phyloP scores from a whole-genome alignment of 2,113 vertebrate species.

The Trachemys scripta region DNA sequence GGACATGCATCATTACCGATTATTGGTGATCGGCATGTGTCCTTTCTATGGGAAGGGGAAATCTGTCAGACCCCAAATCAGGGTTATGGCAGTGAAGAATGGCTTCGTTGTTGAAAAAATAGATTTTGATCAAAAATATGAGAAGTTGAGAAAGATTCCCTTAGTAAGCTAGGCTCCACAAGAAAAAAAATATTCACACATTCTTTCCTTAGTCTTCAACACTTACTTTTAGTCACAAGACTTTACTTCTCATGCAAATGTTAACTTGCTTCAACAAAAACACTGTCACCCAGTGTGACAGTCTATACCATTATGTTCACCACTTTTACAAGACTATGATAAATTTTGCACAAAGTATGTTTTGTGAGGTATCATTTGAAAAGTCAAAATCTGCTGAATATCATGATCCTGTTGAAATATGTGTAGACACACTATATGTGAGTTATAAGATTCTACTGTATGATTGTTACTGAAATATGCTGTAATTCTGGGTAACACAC shows the following conservation, averaged over 20 bases:
- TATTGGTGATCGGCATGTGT: not conserved
- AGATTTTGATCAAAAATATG: not conserved
- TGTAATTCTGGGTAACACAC: too few relatives aligned
- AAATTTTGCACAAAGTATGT: too few relatives aligned
- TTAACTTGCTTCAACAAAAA: not conserved
- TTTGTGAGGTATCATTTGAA: too few relatives aligned
- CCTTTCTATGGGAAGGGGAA: not conserved
- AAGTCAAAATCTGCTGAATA: too few relatives aligned
- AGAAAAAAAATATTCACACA: not conserved
- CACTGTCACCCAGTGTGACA: not conserved
- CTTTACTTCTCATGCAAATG: not conserved
- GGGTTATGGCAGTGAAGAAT: not conserved
- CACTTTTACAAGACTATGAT: too few relatives aligned
- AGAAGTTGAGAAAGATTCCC: conserved; percentile 7
- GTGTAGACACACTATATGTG: too few relatives aligned
- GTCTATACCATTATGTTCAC: too few relatives aligned
- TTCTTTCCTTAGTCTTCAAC: not conserved
- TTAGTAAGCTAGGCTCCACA: not conserved
- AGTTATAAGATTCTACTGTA: too few relatives aligned
- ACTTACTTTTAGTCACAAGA: not conserved
- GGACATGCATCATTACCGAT: not conserved
- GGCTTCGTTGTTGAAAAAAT: not conserved
- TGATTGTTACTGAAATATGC: too few relatives aligned
- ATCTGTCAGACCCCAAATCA: not conserved
- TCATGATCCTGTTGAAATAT: too few relatives aligned